phyloP scores from a whole-genome alignment of 2,888 invertebrate genomes.

The Thysanoteuthis rhombus region DNA sequence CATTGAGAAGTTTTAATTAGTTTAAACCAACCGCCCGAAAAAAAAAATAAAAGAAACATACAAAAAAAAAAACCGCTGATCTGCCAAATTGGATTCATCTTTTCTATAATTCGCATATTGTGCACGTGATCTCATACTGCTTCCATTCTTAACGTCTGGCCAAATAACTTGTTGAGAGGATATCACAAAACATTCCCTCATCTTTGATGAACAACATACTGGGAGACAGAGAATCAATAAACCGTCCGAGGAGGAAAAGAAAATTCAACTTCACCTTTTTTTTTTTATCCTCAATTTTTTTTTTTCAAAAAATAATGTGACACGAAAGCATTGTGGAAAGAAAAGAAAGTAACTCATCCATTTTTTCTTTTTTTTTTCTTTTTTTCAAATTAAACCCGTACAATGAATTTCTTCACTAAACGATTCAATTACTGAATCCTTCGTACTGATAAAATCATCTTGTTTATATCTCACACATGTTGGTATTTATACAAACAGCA shows the following conservation, averaged over 20 bases:
- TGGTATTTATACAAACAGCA: neutral
- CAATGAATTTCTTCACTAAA: neutral
- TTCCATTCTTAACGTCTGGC: neutral
- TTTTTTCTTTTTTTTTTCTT: no score
- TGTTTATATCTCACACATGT: neutral
- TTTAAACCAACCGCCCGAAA: neutral
- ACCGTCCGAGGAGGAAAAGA: neutral
- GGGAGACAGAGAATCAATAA: neutral
- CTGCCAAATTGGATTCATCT: neutral
- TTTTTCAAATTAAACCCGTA: neutral
- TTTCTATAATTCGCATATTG: neutral
- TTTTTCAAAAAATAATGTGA: neutral
- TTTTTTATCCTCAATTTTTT: neutral
- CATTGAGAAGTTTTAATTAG: neutral
- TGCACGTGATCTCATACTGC: neutral
- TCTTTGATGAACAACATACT: neutral
- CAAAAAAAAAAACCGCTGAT: neutral
- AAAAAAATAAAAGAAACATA: neutral
- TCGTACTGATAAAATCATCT: neutral
- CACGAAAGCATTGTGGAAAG: neutral
- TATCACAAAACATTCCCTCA: neutral
- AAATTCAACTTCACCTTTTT: neutral
- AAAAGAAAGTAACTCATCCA: neutral
- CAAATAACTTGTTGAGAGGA: neutral
- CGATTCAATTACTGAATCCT: neutral